Conservation (phyloP, 2,797 vertebrate species). For the Chromis chromis region DNA sequence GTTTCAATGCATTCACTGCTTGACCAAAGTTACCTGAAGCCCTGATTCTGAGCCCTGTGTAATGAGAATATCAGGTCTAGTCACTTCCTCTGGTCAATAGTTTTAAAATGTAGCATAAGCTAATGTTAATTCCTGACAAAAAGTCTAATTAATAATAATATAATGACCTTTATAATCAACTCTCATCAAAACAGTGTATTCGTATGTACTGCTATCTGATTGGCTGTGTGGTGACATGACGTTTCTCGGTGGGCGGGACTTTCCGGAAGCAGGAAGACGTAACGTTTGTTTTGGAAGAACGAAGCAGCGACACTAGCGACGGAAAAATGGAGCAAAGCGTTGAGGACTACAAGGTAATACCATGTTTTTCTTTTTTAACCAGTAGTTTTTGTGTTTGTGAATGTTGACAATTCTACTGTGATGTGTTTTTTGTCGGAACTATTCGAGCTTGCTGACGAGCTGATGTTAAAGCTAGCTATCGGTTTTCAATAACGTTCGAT, state of each 20-base stretch:
- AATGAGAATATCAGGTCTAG: too few species aligned
- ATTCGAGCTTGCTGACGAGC: neutral
- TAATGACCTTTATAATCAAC: neutral
- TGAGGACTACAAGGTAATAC: conserved; percentile 81
- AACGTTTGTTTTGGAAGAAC: conserved; percentile 79
- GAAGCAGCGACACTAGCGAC: conserved; percentile 27
- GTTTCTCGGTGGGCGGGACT: conserved; percentile 30
- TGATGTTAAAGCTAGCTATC: conserved; percentile 31
- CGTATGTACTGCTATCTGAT: conserved; percentile 27
- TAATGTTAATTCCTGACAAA: too few species aligned
- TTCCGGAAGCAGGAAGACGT: conserved; percentile 71
- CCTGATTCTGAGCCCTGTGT: too few species aligned
- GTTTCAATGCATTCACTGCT: too few species aligned
- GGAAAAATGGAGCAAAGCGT: conserved; percentile 76
- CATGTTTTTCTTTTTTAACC: neutral
- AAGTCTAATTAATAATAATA: too few species aligned
- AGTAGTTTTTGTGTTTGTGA: neutral
- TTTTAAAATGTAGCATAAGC: too few species aligned
- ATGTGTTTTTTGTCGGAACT: neutral
- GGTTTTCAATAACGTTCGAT: neutral
- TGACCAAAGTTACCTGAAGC: too few species aligned
- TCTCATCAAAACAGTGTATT: neutral
- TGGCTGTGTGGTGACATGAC: conserved; percentile 15
- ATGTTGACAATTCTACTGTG: neutral
- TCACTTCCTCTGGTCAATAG: too few species aligned